Evolutionary conservation across 1,140 invertebrate genomes (phyloP).

Genomic region (Leucophenga varia): DNA sequence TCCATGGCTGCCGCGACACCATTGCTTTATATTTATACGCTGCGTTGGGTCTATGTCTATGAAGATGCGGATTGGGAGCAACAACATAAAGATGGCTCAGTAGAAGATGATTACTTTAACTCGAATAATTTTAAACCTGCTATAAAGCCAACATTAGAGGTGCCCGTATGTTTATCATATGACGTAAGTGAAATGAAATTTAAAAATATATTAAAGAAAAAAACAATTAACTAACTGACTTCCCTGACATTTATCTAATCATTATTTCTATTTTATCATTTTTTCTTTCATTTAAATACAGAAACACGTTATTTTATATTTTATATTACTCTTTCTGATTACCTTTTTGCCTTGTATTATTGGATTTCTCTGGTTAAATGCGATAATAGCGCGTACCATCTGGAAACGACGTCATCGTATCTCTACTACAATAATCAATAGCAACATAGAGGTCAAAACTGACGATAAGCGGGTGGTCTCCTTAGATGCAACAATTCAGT

Average conservation of each 20-base stretch:
- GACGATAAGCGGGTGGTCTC: background rate
- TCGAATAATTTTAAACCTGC: too few species aligned
- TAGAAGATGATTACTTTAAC: too few species aligned
- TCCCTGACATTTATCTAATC: background rate
- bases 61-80: background rate
- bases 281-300: conserved; percentile 30
- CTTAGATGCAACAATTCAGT: conserved; percentile 7
- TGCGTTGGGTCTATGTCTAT: conserved; percentile 22
- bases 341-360: conserved; percentile 60
- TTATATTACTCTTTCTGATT: conserved; percentile 57
- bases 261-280: conserved; percentile 9
- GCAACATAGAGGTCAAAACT: background rate
- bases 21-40: conserved; percentile 31
- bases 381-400: conserved; percentile 59
- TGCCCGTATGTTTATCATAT: too few species aligned
- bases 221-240: too few species aligned
- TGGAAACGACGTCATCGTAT: conserved; percentile 44
- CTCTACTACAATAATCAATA: background rate
- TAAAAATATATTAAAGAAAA: too few species aligned
- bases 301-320: conserved; percentile 40
- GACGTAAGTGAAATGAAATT: conserved; percentile 19
- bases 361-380: conserved; percentile 60
- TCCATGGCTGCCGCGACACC: conserved; percentile 43
- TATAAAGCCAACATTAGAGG: too few species aligned
- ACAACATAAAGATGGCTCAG: too few species aligned